A percentile compares a stretch with the other conserved stretches of the same genome.
Evolutionary conservation across 2,888 invertebrate species (phyloP).

Genomic region (Agrotis clavis): DNA sequence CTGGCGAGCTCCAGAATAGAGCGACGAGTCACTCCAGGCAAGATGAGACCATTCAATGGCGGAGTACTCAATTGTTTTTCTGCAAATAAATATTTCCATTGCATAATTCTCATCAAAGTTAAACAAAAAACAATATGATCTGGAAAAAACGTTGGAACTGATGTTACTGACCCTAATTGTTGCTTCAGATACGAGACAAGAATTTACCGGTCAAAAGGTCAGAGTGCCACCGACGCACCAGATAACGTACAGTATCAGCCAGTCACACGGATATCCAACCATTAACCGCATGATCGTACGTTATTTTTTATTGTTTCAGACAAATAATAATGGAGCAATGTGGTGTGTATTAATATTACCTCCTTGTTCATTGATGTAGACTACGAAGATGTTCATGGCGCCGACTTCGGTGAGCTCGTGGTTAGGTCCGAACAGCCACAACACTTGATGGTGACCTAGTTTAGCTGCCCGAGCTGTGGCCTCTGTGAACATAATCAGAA

Average conservation of each 20-base stretch:
- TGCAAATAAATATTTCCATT: constrained; percentile 79
- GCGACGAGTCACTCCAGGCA: constrained; percentile 98
- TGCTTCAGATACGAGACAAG: constrained; percentile 85
- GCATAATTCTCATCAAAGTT: constrained; percentile 28
- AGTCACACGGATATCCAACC: constrained; percentile 75
- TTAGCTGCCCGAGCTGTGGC: constrained; percentile 94
- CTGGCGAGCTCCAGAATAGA: constrained; percentile 95
- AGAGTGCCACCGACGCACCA: constrained; percentile 71
- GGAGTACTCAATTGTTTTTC: constrained; percentile 98
- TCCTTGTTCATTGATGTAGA: constrained; percentile 96
- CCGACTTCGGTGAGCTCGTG: constrained; percentile 99
- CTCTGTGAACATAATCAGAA: constrained; percentile 78
- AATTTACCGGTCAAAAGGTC: constrained; percentile 87
- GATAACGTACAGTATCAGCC: constrained; percentile 82
- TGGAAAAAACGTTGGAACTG: constrained; percentile 69
- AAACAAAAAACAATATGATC: constrained; percentile 29
- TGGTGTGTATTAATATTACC: constrained; percentile 91
- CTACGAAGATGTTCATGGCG: constrained; percentile 99
- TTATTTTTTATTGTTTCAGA: constrained; percentile 47
- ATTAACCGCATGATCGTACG: constrained; percentile 66
- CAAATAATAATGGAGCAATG: constrained; percentile 32
- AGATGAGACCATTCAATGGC: constrained; percentile 97
- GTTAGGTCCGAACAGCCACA: constrained; percentile 99
- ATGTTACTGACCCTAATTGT: constrained; percentile 84
- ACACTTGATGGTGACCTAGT: constrained; percentile 97